Evolutionary conservation across 2,797 vertebrate species (phyloP).

Genomic region (Scomberomorus guttatus): DNA sequence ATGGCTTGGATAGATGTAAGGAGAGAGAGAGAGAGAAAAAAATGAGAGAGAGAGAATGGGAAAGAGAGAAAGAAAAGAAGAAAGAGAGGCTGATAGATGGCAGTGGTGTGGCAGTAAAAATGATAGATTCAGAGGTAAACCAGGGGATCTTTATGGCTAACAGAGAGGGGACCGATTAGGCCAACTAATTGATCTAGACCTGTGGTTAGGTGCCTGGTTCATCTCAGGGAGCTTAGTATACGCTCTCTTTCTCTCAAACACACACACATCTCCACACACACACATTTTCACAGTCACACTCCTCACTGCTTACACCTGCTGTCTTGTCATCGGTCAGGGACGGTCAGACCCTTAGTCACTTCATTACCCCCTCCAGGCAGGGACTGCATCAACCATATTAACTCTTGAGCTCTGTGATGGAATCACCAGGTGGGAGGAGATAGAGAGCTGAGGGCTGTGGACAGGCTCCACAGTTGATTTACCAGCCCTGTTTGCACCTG

Average conservation of each 20-base stretch:
- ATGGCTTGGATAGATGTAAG: slow-evolving; percentile 51
- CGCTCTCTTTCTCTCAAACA: background rate
- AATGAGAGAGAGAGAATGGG: slow-evolving; percentile 12
- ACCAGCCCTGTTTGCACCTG: slow-evolving; percentile 66
- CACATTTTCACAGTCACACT: slow-evolving; percentile 46
- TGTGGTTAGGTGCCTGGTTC: slow-evolving; percentile 50
- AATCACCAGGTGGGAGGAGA: slow-evolving; percentile 63
- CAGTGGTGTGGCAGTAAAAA: slow-evolving; percentile 69
- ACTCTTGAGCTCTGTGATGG: slow-evolving; percentile 69
- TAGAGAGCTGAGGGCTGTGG: slow-evolving; percentile 56
- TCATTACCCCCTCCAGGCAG: slow-evolving; percentile 72
- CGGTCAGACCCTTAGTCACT: slow-evolving; percentile 75
- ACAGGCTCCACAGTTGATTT: slow-evolving; percentile 57
- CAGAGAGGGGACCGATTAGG: slow-evolving; percentile 61
- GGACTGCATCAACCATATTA: slow-evolving; percentile 73
- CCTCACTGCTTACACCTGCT: slow-evolving; percentile 66
- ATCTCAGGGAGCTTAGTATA: slow-evolving; percentile 28
- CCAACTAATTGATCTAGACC: slow-evolving; percentile 77
- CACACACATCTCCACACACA: slow-evolving; percentile 3
- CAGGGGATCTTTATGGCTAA: slow-evolving; percentile 61
- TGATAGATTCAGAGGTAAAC: slow-evolving; percentile 69
- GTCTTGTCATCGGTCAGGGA: slow-evolving; percentile 72
- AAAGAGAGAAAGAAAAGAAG: slow-evolving; percentile 23
- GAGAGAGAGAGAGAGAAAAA: background rate
- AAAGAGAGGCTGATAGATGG: slow-evolving; percentile 62